Evolutionary conservation across 2,797 vertebrate species (phyloP).

Genomic region (Gorsachius magnificus): DNA sequence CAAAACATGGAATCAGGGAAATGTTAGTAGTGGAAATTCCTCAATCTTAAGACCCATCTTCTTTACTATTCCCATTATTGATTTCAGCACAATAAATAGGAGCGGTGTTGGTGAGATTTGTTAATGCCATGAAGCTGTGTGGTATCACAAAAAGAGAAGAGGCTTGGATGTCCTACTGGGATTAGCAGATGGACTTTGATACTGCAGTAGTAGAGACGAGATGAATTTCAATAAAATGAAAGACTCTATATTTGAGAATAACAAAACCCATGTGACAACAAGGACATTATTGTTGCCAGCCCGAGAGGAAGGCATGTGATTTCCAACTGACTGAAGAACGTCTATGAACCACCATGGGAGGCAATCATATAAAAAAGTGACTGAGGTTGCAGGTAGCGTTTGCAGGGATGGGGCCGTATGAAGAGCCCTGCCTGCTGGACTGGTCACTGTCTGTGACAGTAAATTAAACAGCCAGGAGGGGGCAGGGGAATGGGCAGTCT

Average conservation of each 20-base stretch:
- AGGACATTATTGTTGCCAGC: neutral
- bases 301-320: neutral
- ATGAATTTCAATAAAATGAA: neutral
- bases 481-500: neutral
- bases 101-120: neutral
- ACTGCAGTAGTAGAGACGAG: neutral
- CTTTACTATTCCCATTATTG: neutral
- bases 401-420: neutral
- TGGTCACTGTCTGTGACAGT: rapidly evolving
- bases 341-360: neutral
- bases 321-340: neutral
- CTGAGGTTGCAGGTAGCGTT: neutral
- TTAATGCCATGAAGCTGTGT: neutral
- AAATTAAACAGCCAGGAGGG: neutral
- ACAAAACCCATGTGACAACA: neutral
- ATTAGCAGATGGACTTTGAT: neutral
- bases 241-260: neutral
- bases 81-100: neutral
- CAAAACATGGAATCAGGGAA: neutral
- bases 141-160: neutral
- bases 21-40: neutral
- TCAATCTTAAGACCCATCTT: neutral
- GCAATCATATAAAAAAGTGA: neutral
- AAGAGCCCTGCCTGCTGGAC: neutral
- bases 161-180: neutral